Evolutionary conservation across 2,113 vertebrate genomes (phyloP).

Genomic region (Microtus pennsylvanicus): DNA sequence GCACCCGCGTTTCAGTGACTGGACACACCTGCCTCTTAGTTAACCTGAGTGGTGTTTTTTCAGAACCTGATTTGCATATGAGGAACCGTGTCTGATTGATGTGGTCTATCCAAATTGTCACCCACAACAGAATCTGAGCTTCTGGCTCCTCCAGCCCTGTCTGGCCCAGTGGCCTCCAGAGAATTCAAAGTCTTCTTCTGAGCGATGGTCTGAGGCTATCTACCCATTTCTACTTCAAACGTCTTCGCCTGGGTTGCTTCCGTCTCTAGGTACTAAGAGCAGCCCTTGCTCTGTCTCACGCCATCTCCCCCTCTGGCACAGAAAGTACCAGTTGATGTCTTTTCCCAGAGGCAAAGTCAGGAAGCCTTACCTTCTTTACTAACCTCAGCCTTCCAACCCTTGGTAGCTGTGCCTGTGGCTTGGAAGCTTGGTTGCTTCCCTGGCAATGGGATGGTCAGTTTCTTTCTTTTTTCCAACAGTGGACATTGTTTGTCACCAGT

Average conservation of each 20-base stretch:
- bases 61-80: neutral
- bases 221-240: rapidly evolving
- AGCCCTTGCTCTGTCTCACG: neutral
- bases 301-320: neutral
- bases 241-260: neutral
- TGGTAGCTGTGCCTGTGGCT: neutral
- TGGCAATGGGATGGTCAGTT: neutral
- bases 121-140: neutral
- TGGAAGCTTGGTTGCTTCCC: neutral
- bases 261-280: neutral
- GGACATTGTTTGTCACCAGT: neutral
- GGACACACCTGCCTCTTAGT: neutral
- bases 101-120: neutral
- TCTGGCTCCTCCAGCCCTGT: neutral
- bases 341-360: neutral
- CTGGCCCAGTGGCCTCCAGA: neutral
- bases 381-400: neutral
- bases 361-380: neutral
- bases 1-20: neutral
- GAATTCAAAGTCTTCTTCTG: neutral
- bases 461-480: neutral
- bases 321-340: neutral
- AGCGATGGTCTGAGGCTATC: neutral
- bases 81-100: neutral
- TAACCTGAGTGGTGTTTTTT: neutral